These are phyloP conservation scores for Drosophila kanapiae DNA, from an alignment of 1,140 invertebrate species.

Conservation along the genomic window DNA sequence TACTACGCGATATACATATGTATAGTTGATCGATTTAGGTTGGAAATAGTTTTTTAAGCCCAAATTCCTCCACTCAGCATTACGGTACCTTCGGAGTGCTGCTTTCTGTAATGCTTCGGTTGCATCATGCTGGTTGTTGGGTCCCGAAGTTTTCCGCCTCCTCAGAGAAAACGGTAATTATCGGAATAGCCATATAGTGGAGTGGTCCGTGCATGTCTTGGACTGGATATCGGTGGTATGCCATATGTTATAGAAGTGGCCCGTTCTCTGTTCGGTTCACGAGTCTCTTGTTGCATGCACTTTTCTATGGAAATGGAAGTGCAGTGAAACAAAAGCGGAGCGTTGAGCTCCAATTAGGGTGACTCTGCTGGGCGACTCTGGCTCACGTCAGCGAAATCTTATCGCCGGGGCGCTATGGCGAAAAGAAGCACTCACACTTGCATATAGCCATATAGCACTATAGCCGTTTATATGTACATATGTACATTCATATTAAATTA, in stretches of 20 bases:
- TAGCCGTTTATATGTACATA: background rate
- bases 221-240: slow-evolving; percentile 53
- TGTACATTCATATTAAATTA: background rate
- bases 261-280: slow-evolving; percentile 65
- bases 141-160: slow-evolving; percentile 15
- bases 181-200: slow-evolving; percentile 23
- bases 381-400: slow-evolving; percentile 80
- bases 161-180: slow-evolving; percentile 41
- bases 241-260: slow-evolving; percentile 44
- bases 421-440: slow-evolving; percentile 37
- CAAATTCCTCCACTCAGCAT: slow-evolving; percentile 25
- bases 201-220: slow-evolving; percentile 56
- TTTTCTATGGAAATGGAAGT: slow-evolving; percentile 77
- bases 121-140: slow-evolving; percentile 45
- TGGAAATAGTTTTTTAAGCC: slow-evolving; percentile 21
- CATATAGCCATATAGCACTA: slow-evolving; percentile 11
- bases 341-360: slow-evolving; percentile 82
- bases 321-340: slow-evolving; percentile 78
- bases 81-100: slow-evolving; percentile 28
- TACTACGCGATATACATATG: slow-evolving; percentile 2
- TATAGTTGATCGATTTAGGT: slow-evolving; percentile 29
- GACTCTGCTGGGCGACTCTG: slow-evolving; percentile 42
- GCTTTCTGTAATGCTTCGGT: slow-evolving; percentile 40
- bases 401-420: slow-evolving; percentile 59
- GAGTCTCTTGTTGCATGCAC: slow-evolving; percentile 80